A percentile compares a stretch with the other conserved stretches of the same genome.
Conservation (phyloP, 2,113 vertebrate species). For the Dasyurus viverrinus region DNA sequence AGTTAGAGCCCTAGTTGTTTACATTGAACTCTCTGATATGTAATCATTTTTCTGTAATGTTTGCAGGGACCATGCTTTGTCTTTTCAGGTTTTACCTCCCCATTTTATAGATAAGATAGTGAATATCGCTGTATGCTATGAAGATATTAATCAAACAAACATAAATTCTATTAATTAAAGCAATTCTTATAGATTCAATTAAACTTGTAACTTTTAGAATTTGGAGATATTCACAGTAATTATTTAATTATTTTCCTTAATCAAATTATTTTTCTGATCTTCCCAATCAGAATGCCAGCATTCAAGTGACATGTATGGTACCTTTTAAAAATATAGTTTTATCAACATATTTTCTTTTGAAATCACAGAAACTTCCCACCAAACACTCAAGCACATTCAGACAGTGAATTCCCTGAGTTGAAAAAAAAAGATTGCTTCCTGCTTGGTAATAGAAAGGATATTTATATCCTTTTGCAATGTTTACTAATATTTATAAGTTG, state of each 20-base stretch:
- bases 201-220: neutral
- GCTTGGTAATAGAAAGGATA: too few species aligned
- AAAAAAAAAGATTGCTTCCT: too few species aligned
- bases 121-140: neutral
- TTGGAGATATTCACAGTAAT: neutral
- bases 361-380: too few species aligned
- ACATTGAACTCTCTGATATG: neutral
- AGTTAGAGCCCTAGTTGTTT: neutral
- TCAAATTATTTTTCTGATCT: slow-evolving; percentile 9
- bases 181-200: neutral
- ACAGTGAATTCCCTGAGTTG: too few species aligned
- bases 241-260: slow-evolving; percentile 3
- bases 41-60: neutral
- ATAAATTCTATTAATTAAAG: neutral
- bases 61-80: neutral
- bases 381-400: too few species aligned
- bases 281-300: slow-evolving; percentile 6
- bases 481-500: too few species aligned
- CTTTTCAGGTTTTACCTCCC: neutral
- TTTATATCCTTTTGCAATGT: too few species aligned
- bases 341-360: too few species aligned
- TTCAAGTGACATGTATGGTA: neutral
- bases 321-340: too few species aligned
- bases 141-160: neutral
- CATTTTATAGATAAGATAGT: neutral